Base-by-base conservation (phyloP, 2,797 vertebrate species). In the Buphagus erythrorhynchus region DNA sequence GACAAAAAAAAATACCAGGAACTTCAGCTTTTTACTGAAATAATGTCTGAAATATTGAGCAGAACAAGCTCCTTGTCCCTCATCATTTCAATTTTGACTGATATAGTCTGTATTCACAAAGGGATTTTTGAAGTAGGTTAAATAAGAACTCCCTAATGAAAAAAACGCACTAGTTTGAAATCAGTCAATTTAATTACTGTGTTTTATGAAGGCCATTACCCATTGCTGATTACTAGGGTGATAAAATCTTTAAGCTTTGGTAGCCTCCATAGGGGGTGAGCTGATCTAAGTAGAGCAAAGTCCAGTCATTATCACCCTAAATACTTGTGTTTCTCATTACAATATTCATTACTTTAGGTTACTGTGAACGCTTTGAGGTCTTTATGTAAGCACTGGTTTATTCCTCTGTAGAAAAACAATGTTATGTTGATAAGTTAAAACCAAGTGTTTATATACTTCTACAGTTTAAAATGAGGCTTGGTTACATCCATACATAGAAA, bases 301-400 rank as follows among this genome's bases (percentile, higher is more conserved):
- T 97, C 97, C 97, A 95, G 95, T 90, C 97, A 97, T 92, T 96
- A 96, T 97, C 96, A 93, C 95, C 93, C 90, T 55, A 91, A 91
- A 95, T 92, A 51, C 97, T 93, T 95, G 89, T 97, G 98, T 97
- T 98, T 98, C 97, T 98, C 97, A 97, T 98, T 98, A 98, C 77
- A 96, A 96, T 97, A 97, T 95, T 95, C 93, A 97, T 94, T 96
- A 93, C 91, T 79, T 66, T 68, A 75, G 82, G 93, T 96, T 97
- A 83, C 92, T 86, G 65, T 84, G 88, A 91, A 74, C 4, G 92
- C 93, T 86, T 87, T 90, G 90, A 95, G 86, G 94, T 87, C 93
- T 95, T 96, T 94, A 76, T 93, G 74, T 79, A 92, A 96, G 91
- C 65, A 31, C 57, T 68, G 54, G 48, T 62, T 93, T 96, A 82